phyloP scores from a whole-genome alignment of 2,797 vertebrate species.

The Anas bernieri region DNA sequence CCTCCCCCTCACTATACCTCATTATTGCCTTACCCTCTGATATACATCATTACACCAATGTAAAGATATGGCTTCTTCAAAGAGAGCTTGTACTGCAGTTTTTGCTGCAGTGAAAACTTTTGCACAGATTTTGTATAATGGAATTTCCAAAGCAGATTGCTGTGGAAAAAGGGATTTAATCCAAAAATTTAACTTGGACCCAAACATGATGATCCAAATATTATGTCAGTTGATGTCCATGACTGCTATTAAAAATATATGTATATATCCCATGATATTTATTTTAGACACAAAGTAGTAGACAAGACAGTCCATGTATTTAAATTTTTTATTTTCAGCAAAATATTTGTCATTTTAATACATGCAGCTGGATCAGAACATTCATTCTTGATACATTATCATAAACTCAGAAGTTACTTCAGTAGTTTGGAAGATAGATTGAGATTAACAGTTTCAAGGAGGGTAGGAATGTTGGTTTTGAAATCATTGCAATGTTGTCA shows the following conservation, averaged over 20 bases:
- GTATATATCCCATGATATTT: background rate
- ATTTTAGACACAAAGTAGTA: background rate
- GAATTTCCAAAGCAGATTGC: background rate
- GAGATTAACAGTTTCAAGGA: background rate
- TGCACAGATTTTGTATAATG: background rate
- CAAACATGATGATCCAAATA: background rate
- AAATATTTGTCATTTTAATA: constrained; percentile 7
- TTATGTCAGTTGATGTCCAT: background rate
- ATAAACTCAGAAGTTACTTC: background rate
- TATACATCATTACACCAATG: rapidly evolving
- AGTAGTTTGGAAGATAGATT: background rate
- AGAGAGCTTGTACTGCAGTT: background rate
- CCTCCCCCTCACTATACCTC: background rate
- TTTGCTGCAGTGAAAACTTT: background rate
- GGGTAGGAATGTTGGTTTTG: background rate
- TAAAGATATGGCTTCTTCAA: background rate
- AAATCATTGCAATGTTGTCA: background rate
- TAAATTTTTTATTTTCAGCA: constrained; percentile 49
- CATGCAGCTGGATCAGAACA: constrained; percentile 23
- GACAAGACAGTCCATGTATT: background rate
- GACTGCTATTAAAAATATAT: background rate
- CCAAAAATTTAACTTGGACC: background rate
- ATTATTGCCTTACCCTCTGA: background rate
- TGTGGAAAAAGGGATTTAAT: background rate
- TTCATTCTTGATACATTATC: constrained; percentile 5